Evolutionary conservation across 2,113 vertebrate species (phyloP).

Genomic region (Cyprinodon tularosa): DNA sequence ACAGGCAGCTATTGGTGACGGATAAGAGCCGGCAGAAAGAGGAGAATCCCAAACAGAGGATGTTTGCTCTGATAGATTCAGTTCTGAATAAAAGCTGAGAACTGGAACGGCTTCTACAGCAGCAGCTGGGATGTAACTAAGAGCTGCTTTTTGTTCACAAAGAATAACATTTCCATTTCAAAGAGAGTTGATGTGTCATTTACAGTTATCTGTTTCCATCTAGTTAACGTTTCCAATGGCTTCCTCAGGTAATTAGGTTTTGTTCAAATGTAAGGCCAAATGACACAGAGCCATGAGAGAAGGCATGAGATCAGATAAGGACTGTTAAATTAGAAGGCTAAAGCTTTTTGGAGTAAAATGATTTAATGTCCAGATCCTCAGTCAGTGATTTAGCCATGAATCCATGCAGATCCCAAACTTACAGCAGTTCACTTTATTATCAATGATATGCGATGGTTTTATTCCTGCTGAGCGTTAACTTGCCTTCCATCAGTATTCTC

Average conservation of each 20-base stretch:
- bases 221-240: neutral
- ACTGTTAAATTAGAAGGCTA: neutral
- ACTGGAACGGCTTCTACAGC: conserved; percentile 18
- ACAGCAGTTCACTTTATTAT: too few relatives aligned
- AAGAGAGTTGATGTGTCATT: conserved; percentile 3
- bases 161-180: conserved; percentile 40
- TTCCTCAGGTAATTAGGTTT: neutral
- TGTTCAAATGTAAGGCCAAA: neutral
- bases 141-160: conserved; percentile 12
- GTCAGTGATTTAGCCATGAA: too few relatives aligned
- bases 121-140: conserved; percentile 13
- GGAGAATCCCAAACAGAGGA: neutral
- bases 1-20: neutral
- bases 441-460: too few relatives aligned
- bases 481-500: too few relatives aligned
- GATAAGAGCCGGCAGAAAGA: neutral
- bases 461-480: too few relatives aligned
- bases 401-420: too few relatives aligned
- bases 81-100: neutral
- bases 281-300: conserved; percentile 4
- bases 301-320: neutral
- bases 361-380: neutral
- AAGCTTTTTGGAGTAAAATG: neutral
- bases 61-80: conserved; percentile 13
- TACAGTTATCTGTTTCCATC: conserved; percentile 12